Evolutionary conservation across 2,113 vertebrate genomes (phyloP).

Genomic region (Miniopterus natalensis): DNA sequence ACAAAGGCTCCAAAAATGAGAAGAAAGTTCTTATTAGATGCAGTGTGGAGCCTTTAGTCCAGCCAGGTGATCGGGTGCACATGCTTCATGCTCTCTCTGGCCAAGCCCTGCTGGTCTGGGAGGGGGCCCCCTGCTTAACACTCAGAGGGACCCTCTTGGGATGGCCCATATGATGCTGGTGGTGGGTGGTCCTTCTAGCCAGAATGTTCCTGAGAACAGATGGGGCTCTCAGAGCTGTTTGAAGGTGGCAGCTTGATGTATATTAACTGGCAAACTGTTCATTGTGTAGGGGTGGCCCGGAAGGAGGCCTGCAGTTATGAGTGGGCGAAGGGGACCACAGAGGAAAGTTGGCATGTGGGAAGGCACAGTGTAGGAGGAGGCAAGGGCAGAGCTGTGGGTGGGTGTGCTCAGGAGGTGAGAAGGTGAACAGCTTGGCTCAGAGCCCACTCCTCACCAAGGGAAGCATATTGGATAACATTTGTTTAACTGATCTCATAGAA

Average conservation of each 20-base stretch:
- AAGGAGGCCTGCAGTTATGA: slow-evolving; percentile 55
- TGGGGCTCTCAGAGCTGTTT: slow-evolving; percentile 42
- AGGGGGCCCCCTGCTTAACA: background rate
- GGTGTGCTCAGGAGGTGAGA: background rate
- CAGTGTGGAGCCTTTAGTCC: background rate
- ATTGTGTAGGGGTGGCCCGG: background rate
- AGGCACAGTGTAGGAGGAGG: background rate
- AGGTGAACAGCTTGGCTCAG: background rate
- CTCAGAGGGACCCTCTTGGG: background rate
- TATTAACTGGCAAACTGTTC: slow-evolving; percentile 68
- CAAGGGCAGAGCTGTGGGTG: background rate
- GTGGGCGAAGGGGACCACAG: slow-evolving; percentile 27
- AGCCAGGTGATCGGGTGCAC: rapidly evolving
- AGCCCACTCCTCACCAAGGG: background rate
- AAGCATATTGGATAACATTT: background rate
- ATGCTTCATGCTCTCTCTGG: background rate
- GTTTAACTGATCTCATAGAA: slow-evolving; percentile 22
- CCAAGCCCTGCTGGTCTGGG: background rate
- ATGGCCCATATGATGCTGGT: background rate
- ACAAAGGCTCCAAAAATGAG: background rate
- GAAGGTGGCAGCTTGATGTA: slow-evolving; percentile 70
- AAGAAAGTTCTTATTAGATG: background rate
- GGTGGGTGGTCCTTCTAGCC: background rate
- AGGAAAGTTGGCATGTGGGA: slow-evolving; percentile 41
- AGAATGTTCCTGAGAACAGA: slow-evolving; percentile 57